phyloP scores from a whole-genome alignment of 2,797 vertebrate genomes.

The Tragelaphus eurycerus region DNA sequence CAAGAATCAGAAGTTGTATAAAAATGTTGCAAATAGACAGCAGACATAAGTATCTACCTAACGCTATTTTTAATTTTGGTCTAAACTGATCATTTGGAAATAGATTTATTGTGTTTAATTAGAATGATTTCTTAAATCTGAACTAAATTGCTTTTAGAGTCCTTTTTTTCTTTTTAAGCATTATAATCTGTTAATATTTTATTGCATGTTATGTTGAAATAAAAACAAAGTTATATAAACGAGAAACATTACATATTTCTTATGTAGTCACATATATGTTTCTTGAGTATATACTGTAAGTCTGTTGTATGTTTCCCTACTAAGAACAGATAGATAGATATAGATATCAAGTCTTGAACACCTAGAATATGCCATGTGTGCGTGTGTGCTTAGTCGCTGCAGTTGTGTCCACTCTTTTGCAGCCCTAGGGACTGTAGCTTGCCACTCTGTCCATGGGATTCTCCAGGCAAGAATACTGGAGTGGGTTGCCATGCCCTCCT shows the following conservation, averaged over 20 bases:
- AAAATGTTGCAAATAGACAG: conserved; percentile 67
- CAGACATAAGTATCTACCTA: conserved; percentile 57
- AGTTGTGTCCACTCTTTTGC: not conserved
- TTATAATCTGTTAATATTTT: conserved; percentile 74
- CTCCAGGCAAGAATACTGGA: not conserved
- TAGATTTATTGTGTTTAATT: conserved; percentile 70
- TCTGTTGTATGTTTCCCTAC: not conserved
- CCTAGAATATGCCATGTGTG: not conserved
- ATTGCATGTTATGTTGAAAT: conserved; percentile 77
- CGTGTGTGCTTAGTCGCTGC: not conserved
- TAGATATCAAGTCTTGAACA: not conserved
- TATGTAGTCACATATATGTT: not conserved
- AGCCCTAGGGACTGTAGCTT: not conserved
- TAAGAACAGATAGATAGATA: not conserved
- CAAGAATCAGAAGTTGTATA: conserved; percentile 78
- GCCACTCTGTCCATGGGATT: not conserved
- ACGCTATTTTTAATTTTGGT: conserved; percentile 65
- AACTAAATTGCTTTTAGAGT: conserved; percentile 72
- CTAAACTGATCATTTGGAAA: conserved; percentile 65
- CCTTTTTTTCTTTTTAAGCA: conserved; percentile 75
- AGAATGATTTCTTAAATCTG: conserved; percentile 67
- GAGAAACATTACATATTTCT: not conserved
- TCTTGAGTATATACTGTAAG: not conserved
- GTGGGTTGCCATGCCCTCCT: not conserved
- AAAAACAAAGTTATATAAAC: conserved; percentile 73